Evolutionary conservation across 2,113 vertebrate species (phyloP).

Genomic region (Pimephales promelas): DNA sequence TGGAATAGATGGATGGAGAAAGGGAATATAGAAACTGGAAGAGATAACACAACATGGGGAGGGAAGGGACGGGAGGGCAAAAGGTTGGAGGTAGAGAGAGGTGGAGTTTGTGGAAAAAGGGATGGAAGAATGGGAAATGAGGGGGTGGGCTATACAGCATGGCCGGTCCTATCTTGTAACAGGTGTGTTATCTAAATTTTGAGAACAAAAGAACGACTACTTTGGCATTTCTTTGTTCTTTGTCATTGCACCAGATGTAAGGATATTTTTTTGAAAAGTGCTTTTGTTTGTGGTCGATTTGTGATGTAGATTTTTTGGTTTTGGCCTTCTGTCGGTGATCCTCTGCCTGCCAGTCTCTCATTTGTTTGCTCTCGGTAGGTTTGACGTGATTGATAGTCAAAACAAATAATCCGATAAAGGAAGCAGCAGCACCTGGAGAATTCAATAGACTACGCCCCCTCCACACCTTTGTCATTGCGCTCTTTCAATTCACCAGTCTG

Average conservation of each 20-base stretch:
- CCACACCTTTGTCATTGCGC: neutral
- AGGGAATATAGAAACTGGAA: conserved; percentile 32
- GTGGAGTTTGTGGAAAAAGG: neutral
- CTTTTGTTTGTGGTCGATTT: neutral
- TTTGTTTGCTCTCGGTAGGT: conserved; percentile 21
- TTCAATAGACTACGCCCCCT: neutral
- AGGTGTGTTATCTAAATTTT: conserved; percentile 43
- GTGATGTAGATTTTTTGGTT: neutral
- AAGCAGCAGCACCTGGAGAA: conserved; percentile 7
- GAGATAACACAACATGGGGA: conserved; percentile 32
- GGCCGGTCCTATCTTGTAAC: conserved; percentile 35
- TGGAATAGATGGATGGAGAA: conserved; percentile 40
- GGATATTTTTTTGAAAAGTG: neutral
- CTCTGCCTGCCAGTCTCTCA: neutral
- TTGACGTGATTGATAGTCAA: conserved; percentile 19
- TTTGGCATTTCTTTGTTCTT: conserved; percentile 3
- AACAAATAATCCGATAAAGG: conserved; percentile 13
- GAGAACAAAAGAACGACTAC: neutral
- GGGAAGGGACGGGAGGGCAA: conserved; percentile 5
- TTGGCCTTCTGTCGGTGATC: neutral
- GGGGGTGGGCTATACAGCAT: conserved; percentile 9
- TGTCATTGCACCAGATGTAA: neutral
- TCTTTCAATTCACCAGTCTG: neutral
- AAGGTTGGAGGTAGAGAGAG: conserved; percentile 30
- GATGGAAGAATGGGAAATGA: neutral